Conservation (phyloP, 2,797 vertebrate species). For the Melanotaenia trifasciata region DNA sequence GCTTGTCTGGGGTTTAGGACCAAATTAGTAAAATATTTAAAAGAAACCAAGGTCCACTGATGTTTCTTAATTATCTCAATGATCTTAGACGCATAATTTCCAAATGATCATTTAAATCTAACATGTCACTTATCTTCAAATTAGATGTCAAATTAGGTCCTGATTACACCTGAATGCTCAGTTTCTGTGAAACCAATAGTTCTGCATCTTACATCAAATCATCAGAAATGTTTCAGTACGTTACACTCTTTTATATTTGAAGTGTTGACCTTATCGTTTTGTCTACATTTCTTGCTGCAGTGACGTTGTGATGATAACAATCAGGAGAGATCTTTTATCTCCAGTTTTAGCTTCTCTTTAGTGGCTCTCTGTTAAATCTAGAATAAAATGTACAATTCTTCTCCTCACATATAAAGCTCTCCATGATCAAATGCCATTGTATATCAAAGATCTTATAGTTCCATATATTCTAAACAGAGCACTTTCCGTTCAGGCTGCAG, state of each 20-base stretch:
- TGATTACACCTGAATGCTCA: neutral
- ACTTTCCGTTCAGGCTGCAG: no score
- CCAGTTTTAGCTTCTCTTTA: no score
- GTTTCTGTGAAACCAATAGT: neutral
- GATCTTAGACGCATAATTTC: neutral
- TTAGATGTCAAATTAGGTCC: neutral
- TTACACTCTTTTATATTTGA: neutral
- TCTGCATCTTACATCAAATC: neutral
- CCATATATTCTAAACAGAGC: no score
- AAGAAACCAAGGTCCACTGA: slow-evolving; percentile 1
- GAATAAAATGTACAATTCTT: no score
- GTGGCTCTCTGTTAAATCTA: no score
- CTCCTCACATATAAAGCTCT: no score
- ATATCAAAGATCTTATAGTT: no score
- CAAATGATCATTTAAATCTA: neutral
- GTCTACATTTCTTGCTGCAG: no score
- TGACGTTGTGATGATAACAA: no score
- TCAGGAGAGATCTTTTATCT: no score
- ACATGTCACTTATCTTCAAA: neutral
- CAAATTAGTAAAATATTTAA: slow-evolving; percentile 10
- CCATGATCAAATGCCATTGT: no score
- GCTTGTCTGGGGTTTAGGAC: neutral
- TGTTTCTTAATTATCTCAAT: slow-evolving; percentile 8
- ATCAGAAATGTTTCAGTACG: neutral
- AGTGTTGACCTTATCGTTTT: neutral